Evolutionary conservation across 2,797 vertebrate genomes (phyloP).

Genomic region (Prunella strophiata): DNA sequence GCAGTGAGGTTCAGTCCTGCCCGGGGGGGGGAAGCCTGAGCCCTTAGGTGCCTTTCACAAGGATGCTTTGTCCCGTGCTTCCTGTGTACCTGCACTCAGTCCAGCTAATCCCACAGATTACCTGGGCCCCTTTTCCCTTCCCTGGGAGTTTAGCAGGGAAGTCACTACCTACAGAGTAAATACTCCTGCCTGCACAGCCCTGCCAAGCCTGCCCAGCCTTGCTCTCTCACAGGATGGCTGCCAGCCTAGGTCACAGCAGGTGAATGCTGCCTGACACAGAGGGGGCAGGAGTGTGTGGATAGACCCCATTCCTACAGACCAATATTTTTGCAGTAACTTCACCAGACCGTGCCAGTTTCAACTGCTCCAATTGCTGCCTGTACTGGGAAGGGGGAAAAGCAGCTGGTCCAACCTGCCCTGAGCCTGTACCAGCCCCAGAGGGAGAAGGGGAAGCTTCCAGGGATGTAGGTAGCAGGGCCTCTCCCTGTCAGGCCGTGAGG

Average conservation of each 20-base stretch:
- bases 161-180: neutral
- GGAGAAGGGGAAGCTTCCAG: neutral
- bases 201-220: neutral
- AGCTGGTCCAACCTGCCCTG: neutral
- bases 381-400: neutral
- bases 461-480: neutral
- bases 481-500: neutral
- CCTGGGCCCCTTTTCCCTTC: neutral
- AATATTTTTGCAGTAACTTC: neutral
- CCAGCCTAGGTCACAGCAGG: neutral
- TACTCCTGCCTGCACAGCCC: neutral
- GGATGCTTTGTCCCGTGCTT: neutral
- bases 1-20: neutral
- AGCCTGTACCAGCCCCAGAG: neutral
- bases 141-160: neutral
- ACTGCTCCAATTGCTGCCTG: neutral
- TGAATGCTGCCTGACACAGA: rapidly evolving
- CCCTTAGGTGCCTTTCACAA: rapidly evolving
- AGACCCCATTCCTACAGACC: neutral
- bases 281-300: rapidly evolving
- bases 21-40: neutral
- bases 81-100: neutral
- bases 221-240: neutral
- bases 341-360: neutral
- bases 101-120: neutral